Evolutionary conservation across 1,140 invertebrate genomes (phyloP), one percentile per base, ranked within the genome.

Genomic region (Hyles euphorbiae): DNA sequence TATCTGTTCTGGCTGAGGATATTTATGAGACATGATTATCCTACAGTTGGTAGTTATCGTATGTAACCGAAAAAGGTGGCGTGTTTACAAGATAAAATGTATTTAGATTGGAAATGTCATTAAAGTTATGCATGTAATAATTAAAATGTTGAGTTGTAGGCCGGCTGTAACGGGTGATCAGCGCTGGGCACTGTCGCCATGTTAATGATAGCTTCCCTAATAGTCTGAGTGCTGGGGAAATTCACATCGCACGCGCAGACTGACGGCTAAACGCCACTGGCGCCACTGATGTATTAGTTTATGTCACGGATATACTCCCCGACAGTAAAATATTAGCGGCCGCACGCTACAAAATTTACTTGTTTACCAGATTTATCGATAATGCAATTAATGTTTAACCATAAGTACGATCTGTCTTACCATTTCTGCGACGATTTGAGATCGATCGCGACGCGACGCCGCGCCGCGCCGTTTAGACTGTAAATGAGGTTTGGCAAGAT

Each of bases 181-280:
- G 69, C 74, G 71, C 74, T 72, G 83, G 82, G 69, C 74, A 72
- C 74, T 72, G 83, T 83, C 77, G 78, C 79, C 79, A 68, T 55
- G 70, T 62, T 85, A 87, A 87, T 84, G 82, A 85, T 81, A 83
- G 82, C 78, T 87, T 83, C 79, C 72, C 69, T 80, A 77, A 82
- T 79, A 72, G 67, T 70, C 62, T 49, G 40, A 68, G 65, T 74
- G 70, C 67, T 62, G 67, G 74, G 76, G 78, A 78, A 87, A 83
- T 79, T 81, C 76, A 67, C 80, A 76, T 72, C 71, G 77, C 75
- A 78, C 78, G 73, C 78, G 69, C 80, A 79, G 81, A 80, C 78
- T 62, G 61, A 60, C 69, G 79, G 83, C 81, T 86, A 85, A 71
- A 62, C 58, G 67, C 57, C 64, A 60, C 70, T 73, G 83, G 84